Conservation (phyloP, 2,113 vertebrate species). For the Panthera leo region DNA sequence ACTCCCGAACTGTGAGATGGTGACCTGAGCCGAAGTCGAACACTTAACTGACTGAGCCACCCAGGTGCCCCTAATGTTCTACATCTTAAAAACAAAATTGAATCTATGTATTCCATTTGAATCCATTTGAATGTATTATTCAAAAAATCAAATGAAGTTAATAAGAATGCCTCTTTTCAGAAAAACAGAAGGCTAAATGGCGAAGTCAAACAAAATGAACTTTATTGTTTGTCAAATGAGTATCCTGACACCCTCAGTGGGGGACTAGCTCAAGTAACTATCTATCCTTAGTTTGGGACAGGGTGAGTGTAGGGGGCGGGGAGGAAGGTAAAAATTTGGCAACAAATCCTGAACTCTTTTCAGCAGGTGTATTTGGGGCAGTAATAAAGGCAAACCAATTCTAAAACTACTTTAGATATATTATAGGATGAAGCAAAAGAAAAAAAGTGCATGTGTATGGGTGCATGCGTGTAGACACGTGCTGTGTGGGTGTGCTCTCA, state of each 20-base stretch:
- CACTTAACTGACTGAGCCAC: too few relatives aligned
- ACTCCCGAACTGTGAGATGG: too few relatives aligned
- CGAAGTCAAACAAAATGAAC: not conserved
- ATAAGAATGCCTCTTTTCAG: not conserved
- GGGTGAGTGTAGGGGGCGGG: rapidly evolving
- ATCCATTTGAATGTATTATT: not conserved
- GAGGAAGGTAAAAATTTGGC: not conserved
- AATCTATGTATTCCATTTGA: not conserved
- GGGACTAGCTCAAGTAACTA: not conserved
- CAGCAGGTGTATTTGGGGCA: not conserved
- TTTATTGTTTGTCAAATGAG: not conserved
- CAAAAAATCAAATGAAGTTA: not conserved
- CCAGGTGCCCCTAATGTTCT: too few relatives aligned
- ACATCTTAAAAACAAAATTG: not conserved
- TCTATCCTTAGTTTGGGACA: not conserved
- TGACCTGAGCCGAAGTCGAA: too few relatives aligned
- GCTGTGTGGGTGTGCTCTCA: not conserved
- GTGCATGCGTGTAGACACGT: not conserved
- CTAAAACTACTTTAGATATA: not conserved
- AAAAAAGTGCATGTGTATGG: not conserved
- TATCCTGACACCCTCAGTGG: not conserved
- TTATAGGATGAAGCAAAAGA: not conserved
- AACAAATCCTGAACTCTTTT: not conserved
- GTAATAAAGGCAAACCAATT: not conserved
- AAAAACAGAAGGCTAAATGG: not conserved